phyloP scores from a whole-genome alignment of 2,888 invertebrate species.

The Morpho helenor region DNA sequence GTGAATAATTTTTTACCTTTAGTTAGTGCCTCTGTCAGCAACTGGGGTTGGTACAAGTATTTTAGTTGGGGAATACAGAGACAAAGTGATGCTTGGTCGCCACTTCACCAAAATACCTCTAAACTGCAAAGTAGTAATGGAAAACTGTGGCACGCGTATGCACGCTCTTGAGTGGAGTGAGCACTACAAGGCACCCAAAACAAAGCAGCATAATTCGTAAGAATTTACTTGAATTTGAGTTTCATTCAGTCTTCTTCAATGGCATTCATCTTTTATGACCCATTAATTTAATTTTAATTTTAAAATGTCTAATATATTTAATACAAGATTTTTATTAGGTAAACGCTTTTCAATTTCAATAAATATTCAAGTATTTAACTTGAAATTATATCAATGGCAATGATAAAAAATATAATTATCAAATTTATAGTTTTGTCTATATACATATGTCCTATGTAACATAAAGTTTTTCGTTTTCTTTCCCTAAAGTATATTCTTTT shows the following conservation, averaged over 20 bases:
- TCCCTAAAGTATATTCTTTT: neutral
- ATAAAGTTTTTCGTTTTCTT: neutral
- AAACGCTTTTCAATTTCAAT: too few species aligned
- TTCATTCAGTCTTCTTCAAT: too few species aligned
- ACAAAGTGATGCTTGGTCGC: constrained; percentile 80
- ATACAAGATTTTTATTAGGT: too few species aligned
- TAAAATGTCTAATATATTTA: too few species aligned
- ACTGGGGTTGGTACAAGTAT: constrained; percentile 84
- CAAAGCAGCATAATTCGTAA: constrained; percentile 49
- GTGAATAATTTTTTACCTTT: constrained; percentile 7
- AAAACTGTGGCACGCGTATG: constrained; percentile 75
- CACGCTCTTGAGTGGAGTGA: constrained; percentile 77
- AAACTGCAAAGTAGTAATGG: constrained; percentile 60
- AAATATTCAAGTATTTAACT: too few species aligned
- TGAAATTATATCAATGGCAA: too few species aligned
- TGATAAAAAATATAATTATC: too few species aligned
- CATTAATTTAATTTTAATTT: too few species aligned
- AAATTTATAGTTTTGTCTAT: too few species aligned
- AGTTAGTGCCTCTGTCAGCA: constrained; percentile 73
- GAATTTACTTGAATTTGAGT: constrained; percentile 16
- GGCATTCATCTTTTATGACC: too few species aligned
- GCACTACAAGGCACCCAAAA: constrained; percentile 62
- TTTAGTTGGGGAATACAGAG: constrained; percentile 78
- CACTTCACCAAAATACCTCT: constrained; percentile 80
- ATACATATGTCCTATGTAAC: constrained; percentile 9